Evolutionary conservation across 2,888 invertebrate genomes (phyloP).

Genomic region (Ormyrus labotus): DNA sequence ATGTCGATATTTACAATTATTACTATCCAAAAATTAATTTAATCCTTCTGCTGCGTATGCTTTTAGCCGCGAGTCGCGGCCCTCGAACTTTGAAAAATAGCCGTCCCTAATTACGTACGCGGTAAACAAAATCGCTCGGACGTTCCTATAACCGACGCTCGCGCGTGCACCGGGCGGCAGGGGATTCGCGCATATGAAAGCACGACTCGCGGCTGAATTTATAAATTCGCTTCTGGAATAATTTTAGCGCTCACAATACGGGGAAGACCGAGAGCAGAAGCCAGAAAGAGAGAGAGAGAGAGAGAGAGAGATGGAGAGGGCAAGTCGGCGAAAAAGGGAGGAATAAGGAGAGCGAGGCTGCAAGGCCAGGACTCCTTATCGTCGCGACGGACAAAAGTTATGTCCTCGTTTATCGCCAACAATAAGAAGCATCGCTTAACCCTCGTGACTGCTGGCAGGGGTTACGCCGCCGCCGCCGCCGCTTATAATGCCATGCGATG

Average conservation of each 20-base stretch:
- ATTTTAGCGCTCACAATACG: constrained; percentile 30
- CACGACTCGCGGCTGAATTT: constrained; percentile 10
- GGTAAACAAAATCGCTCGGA: too few species aligned
- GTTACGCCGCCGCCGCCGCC: too few species aligned
- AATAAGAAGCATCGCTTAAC: constrained; percentile 37
- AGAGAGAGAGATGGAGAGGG: not conserved
- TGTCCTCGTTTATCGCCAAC: constrained; percentile 51
- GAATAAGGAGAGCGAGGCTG: not conserved
- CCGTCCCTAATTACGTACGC: too few species aligned
- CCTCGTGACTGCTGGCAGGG: not conserved
- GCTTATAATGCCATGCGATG: not conserved
- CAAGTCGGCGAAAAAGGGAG: not conserved
- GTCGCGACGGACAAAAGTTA: constrained; percentile 23
- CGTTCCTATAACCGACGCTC: too few species aligned
- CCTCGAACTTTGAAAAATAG: too few species aligned
- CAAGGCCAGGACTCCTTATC: constrained; percentile 13
- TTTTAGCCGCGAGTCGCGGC: too few species aligned
- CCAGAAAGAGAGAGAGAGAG: not conserved
- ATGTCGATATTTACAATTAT: too few species aligned
- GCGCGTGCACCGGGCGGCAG: too few species aligned
- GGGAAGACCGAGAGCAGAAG: not conserved
- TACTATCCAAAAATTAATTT: too few species aligned
- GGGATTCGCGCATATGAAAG: too few species aligned
- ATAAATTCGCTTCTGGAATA: constrained; percentile 34
- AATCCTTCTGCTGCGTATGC: too few species aligned